These are phyloP conservation scores for Terrapene triunguis DNA, from an alignment of 2,113 vertebrate species.

Conservation along the genomic window DNA sequence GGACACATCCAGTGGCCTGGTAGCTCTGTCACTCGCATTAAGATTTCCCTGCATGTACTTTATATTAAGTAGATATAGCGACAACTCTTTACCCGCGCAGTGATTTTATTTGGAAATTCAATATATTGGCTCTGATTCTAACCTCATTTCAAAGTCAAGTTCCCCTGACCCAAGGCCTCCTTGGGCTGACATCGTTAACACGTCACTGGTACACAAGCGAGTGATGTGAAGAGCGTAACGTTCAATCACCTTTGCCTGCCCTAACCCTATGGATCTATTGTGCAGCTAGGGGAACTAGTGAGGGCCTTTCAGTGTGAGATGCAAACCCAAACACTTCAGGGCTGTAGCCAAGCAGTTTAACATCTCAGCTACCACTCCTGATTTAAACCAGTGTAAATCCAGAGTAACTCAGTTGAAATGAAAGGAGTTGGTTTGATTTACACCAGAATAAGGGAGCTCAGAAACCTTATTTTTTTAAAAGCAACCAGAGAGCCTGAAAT, in stretches of 20 bases:
- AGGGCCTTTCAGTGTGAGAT: not conserved
- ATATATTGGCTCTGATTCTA: not conserved
- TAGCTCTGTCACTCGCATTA: accelerated
- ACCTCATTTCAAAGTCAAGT: no score
- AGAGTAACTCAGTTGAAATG: not conserved
- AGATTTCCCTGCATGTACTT: not conserved
- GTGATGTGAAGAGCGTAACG: not conserved
- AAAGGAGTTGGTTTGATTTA: not conserved
- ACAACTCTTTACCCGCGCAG: accelerated
- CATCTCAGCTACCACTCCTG: not conserved
- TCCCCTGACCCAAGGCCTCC: not conserved
- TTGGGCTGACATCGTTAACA: not conserved
- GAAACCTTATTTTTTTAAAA: not conserved
- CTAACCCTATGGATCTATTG: not conserved
- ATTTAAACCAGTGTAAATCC: not conserved
- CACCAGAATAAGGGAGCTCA: not conserved
- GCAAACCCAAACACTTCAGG: not conserved
- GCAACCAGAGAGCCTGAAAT: not conserved
- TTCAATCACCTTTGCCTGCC: not conserved
- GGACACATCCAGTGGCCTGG: not conserved
- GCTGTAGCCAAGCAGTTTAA: not conserved
- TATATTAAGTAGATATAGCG: not conserved
- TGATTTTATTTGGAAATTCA: not conserved
- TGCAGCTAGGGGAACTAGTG: not conserved
- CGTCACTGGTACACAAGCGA: not conserved